Conservation (phyloP, 2,113 vertebrate genomes). For the Rhinichthys klamathensis region DNA sequence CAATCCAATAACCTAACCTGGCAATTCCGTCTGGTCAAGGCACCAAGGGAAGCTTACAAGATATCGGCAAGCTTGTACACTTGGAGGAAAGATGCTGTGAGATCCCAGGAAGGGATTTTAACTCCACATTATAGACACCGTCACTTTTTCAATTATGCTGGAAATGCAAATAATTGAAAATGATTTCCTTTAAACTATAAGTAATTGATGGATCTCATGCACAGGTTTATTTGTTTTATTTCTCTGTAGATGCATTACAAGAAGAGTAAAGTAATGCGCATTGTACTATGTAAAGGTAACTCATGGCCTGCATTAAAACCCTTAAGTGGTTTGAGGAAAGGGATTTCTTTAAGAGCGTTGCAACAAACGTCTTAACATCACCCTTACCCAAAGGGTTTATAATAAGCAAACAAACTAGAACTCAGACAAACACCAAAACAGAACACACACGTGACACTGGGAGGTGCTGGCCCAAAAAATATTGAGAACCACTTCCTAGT, state of each 20-base stretch:
- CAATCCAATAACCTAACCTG: slow-evolving; percentile 7
- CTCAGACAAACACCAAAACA: too few species aligned
- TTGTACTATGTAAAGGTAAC: neutral
- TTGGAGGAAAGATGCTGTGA: neutral
- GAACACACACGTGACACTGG: too few species aligned
- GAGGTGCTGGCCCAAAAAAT: too few species aligned
- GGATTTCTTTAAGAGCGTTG: too few species aligned
- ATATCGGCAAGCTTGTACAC: neutral
- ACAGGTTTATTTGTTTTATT: neutral
- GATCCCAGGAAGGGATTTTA: neutral
- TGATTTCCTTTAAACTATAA: neutral
- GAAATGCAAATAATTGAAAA: neutral
- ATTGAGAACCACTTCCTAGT: too few species aligned
- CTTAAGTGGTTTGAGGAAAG: too few species aligned
- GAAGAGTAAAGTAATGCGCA: neutral
- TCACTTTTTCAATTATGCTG: neutral
- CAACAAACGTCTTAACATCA: too few species aligned
- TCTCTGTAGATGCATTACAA: neutral
- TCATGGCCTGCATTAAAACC: neutral
- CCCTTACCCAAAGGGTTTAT: too few species aligned
- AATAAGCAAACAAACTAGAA: too few species aligned
- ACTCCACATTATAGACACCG: neutral
- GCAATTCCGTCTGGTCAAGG: neutral
- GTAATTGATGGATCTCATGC: neutral
- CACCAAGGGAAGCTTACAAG: neutral